Conservation (phyloP, 2,797 vertebrate species). For the Chromobotia macracanthus region DNA sequence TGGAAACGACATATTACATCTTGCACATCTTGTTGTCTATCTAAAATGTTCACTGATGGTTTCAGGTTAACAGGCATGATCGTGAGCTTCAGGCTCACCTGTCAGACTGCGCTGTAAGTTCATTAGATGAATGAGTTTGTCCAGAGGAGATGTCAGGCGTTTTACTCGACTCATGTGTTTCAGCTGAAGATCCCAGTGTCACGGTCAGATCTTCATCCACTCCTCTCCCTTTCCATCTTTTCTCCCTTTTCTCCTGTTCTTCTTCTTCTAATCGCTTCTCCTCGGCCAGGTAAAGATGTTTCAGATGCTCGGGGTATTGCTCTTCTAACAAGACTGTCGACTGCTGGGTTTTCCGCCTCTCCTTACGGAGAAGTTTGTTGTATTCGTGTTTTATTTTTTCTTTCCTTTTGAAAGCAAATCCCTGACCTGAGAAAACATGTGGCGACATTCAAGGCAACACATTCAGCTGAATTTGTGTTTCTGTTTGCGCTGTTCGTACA, state of each 20-base stretch:
- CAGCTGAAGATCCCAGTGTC: background rate
- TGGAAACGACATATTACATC: background rate
- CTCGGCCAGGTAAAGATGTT: slow-evolving; percentile 91
- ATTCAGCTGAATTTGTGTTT: no score
- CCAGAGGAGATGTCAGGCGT: background rate
- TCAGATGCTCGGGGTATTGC: slow-evolving; percentile 90
- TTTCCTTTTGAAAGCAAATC: slow-evolving; percentile 82
- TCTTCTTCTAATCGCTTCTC: slow-evolving; percentile 79
- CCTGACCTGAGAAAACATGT: slow-evolving; percentile 80
- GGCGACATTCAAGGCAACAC: slow-evolving; percentile 1
- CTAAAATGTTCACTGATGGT: background rate
- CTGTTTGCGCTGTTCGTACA: no score
- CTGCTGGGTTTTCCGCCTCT: slow-evolving; percentile 64
- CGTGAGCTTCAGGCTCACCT: slow-evolving; percentile 24
- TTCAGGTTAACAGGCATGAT: background rate
- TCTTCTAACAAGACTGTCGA: slow-evolving; percentile 74
- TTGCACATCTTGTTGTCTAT: background rate
- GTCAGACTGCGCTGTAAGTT: slow-evolving; percentile 39
- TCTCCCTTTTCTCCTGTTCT: slow-evolving; percentile 66
- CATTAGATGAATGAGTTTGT: slow-evolving; percentile 47
- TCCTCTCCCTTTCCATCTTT: slow-evolving; percentile 67
- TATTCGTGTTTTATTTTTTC: slow-evolving; percentile 85
- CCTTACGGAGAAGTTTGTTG: slow-evolving; percentile 82
- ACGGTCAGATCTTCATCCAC: background rate
- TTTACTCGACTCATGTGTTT: slow-evolving; percentile 18